Evolutionary conservation across 92 coral and sea anemone species (phyloP).

Genomic region (Palythoa heliodiscus): DNA sequence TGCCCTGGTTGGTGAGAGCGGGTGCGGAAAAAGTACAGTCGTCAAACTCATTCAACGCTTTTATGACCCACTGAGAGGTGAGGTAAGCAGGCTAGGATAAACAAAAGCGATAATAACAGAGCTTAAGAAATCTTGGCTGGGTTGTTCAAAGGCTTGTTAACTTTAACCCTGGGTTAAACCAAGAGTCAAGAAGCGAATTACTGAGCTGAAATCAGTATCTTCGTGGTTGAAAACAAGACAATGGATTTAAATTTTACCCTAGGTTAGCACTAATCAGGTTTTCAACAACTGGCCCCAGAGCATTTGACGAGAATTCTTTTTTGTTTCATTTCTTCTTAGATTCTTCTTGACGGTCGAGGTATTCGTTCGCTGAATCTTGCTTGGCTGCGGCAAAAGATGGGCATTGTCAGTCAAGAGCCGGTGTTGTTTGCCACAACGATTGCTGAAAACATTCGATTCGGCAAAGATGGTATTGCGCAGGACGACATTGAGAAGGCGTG

Average conservation of each 20-base stretch:
- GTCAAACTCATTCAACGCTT: conserved; percentile 60
- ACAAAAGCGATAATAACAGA: no score
- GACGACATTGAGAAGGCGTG: conserved; percentile 53
- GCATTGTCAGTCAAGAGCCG: conserved; percentile 65
- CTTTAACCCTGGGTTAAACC: no score
- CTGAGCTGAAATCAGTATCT: no score
- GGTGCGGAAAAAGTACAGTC: conserved; percentile 63
- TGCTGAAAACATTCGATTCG: conserved; percentile 61
- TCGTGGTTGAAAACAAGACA: no score
- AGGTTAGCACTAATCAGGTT: no score
- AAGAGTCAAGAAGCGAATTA: no score
- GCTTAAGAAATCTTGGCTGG: no score
- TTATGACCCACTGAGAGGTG: conserved; percentile 46
- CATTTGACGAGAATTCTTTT: background rate
- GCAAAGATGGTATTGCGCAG: conserved; percentile 55
- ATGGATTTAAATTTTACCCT: no score
- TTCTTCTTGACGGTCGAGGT: conserved; percentile 48
- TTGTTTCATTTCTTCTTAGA: conserved; percentile 6
- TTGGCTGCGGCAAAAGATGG: conserved; percentile 59
- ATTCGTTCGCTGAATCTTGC: conserved; percentile 48
- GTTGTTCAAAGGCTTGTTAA: no score
- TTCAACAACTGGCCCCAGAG: no score
- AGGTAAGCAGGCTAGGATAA: background rate
- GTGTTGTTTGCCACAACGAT: conserved; percentile 63
- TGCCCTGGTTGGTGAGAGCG: conserved; percentile 65